Conservation (phyloP, 1,140 invertebrate genomes). For the Lucilia cuprina region DNA sequence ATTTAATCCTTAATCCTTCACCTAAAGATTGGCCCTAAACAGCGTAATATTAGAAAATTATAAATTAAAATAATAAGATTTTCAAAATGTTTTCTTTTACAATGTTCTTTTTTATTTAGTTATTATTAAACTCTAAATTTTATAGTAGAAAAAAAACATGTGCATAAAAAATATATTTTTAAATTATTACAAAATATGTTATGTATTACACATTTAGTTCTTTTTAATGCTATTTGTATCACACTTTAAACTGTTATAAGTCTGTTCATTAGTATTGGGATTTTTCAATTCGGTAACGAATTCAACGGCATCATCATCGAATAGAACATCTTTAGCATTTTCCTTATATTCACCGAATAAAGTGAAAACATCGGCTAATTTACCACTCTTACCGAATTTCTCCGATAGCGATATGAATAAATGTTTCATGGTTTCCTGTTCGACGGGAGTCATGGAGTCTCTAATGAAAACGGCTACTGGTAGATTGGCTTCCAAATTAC, state of each 20-base stretch:
- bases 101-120: too few species aligned
- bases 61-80: too few species aligned
- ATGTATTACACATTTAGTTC: not conserved
- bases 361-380: conserved; percentile 56
- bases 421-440: conserved; percentile 57
- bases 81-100: too few species aligned
- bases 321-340: conserved; percentile 52
- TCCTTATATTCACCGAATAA: conserved; percentile 52
- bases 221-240: conserved; percentile 33
- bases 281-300: conserved; percentile 49
- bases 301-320: conserved; percentile 50
- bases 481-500: conserved; percentile 55
- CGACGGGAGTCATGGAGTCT: conserved; percentile 45
- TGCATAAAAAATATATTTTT: not conserved
- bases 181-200: not conserved
- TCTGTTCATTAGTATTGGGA: conserved; percentile 46
- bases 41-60: too few species aligned
- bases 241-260: conserved; percentile 41
- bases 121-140: too few species aligned
- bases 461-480: conserved; percentile 51
- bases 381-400: conserved; percentile 52
- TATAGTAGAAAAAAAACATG: too few species aligned
- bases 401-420: conserved; percentile 54
- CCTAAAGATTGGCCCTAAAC: too few species aligned
- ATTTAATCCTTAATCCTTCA: too few species aligned